A percentile compares a stretch with the other conserved stretches of the same genome.
These are phyloP conservation scores for Standfussiana lucernea DNA, from an alignment of 2,888 invertebrate genomes.

Conservation along the genomic window DNA sequence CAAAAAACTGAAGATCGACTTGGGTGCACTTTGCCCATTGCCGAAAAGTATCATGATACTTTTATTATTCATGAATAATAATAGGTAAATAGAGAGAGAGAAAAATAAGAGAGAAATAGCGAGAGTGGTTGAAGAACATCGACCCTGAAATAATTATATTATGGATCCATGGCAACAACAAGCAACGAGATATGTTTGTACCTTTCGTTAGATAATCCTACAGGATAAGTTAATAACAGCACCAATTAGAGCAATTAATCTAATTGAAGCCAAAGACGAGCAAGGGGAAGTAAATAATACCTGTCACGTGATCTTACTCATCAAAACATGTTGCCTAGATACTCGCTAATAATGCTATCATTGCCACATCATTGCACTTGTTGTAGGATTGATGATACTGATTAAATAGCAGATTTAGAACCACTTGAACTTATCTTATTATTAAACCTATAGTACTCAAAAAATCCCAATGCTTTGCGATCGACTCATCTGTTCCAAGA, in stretches of 20 bases:
- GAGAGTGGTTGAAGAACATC: neutral
- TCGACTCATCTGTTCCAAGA: neutral
- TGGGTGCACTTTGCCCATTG: neutral
- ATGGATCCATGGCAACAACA: neutral
- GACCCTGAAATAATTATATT: neutral
- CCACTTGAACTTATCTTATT: neutral
- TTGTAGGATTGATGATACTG: slow-evolving; percentile 2
- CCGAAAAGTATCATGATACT: neutral
- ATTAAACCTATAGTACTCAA: neutral
- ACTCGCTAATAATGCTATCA: slow-evolving; percentile 5
- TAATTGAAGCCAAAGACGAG: slow-evolving; percentile 57
- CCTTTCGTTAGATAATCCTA: slow-evolving; percentile 17
- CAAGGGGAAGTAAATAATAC: slow-evolving; percentile 49
- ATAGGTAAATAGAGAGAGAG: neutral
- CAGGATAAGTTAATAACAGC: slow-evolving; percentile 58
- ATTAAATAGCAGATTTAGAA: neutral
- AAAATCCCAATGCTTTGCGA: neutral
- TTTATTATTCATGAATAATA: no score
- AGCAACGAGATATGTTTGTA: neutral
- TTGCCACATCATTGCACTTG: slow-evolving; percentile 17
- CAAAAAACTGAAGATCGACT: neutral
- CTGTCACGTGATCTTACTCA: slow-evolving; percentile 40
- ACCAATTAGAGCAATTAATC: slow-evolving; percentile 64
- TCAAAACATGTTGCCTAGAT: slow-evolving; percentile 13
- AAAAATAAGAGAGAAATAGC: neutral